phyloP scores from a whole-genome alignment of 2,888 invertebrate species.

The Synergus itoensis region DNA sequence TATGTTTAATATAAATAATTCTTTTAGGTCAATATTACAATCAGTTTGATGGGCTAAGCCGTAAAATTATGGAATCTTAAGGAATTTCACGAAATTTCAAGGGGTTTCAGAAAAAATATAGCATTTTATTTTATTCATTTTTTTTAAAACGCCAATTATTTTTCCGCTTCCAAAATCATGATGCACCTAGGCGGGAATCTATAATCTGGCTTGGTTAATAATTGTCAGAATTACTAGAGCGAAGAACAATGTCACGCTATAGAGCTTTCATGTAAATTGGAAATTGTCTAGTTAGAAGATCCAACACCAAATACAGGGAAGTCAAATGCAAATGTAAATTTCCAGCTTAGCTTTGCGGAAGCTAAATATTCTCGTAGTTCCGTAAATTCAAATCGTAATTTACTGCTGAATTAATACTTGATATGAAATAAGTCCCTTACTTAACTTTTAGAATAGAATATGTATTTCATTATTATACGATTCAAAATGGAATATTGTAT shows the following conservation, averaged over 20 bases:
- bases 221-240: not conserved
- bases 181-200: not conserved
- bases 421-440: not conserved
- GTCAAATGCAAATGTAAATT: not conserved
- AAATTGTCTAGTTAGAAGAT: not conserved
- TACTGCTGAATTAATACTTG: not conserved
- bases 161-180: too few species aligned
- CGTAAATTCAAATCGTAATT: conserved; percentile 12
- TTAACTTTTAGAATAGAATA: too few species aligned
- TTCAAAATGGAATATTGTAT: not conserved
- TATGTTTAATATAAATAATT: too few species aligned
- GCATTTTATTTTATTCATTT: too few species aligned
- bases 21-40: not conserved
- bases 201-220: not conserved
- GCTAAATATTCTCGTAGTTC: too few species aligned
- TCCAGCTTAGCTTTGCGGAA: not conserved
- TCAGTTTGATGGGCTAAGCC: too few species aligned
- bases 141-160: too few species aligned
- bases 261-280: not conserved
- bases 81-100: too few species aligned
- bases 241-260: not conserved
- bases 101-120: too few species aligned
- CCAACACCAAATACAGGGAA: not conserved
- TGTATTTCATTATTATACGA: not conserved
- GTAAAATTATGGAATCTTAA: too few species aligned